A percentile compares a stretch with the other conserved stretches of the same genome.
phyloP scores from a whole-genome alignment of 2,888 invertebrate species.

The Cheilosia variabilis region DNA sequence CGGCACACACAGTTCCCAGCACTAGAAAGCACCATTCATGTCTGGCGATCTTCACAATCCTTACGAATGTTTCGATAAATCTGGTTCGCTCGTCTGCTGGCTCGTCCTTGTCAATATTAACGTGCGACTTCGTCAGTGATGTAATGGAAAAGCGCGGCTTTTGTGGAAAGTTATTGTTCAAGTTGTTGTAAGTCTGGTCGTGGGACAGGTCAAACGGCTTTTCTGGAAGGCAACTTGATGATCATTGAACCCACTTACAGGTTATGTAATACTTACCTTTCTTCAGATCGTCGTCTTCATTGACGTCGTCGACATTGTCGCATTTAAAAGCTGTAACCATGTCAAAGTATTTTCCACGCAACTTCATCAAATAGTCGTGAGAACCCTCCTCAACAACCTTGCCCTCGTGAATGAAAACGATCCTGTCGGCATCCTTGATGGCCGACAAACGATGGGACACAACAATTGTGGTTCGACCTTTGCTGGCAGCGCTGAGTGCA shows the following conservation, averaged over 20 bases:
- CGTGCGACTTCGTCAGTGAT: conserved; percentile 7
- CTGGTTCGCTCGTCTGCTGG: conserved; percentile 36
- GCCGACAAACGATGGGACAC: conserved; percentile 90
- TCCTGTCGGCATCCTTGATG: conserved; percentile 88
- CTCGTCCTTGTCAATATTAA: background rate
- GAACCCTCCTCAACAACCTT: conserved; percentile 89
- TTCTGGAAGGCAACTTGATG: conserved; percentile 12
- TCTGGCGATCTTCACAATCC: conserved; percentile 85
- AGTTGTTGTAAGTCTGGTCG: conserved; percentile 45
- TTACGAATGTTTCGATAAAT: conserved; percentile 82
- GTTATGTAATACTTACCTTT: conserved; percentile 17
- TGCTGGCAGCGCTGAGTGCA: conserved; percentile 90
- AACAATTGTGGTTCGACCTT: conserved; percentile 89
- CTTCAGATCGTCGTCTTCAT: conserved; percentile 1
- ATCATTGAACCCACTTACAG: no score
- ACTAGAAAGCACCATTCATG: conserved; percentile 88
- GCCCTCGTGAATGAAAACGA: conserved; percentile 89
- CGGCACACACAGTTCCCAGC: conserved; percentile 86
- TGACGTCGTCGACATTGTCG: conserved; percentile 65
- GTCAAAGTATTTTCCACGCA: conserved; percentile 87
- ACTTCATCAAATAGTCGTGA: conserved; percentile 87
- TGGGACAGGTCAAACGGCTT: conserved; percentile 16
- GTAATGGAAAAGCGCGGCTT: conserved; percentile 54
- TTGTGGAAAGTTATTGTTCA: conserved; percentile 42
- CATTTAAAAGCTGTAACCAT: conserved; percentile 84